A percentile compares a stretch with the other conserved stretches of the same genome.
Evolutionary conservation across 2,797 vertebrate species (phyloP).

Genomic region (Myiothlypis coronata): DNA sequence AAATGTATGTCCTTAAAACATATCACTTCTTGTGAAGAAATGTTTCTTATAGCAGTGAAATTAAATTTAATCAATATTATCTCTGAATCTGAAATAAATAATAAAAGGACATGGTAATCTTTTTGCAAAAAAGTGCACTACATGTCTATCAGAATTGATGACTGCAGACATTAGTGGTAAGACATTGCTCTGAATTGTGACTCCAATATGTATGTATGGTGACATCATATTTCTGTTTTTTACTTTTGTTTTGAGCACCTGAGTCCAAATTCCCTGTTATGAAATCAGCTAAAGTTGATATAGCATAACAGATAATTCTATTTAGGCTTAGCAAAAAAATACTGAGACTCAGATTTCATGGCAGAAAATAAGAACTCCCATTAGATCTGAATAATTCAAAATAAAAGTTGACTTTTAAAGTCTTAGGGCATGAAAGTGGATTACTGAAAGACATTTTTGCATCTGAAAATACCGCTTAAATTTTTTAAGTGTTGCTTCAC

Average conservation of each 20-base stretch:
- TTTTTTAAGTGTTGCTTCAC: neutral
- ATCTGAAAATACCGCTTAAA: conserved; percentile 26
- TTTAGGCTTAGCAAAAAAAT: neutral
- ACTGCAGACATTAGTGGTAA: neutral
- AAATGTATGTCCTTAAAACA: neutral
- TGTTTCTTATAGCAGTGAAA: neutral
- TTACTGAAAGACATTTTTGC: neutral
- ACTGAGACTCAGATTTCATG: neutral
- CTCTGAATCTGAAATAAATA: neutral
- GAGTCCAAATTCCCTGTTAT: neutral
- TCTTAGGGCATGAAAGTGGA: neutral
- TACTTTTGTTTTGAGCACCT: neutral
- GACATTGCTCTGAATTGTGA: neutral
- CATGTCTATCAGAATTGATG: neutral
- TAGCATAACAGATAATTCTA: conserved; percentile 17
- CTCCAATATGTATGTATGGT: neutral
- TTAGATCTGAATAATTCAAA: neutral
- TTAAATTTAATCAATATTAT: neutral
- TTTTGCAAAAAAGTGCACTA: neutral
- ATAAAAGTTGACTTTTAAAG: conserved; percentile 7
- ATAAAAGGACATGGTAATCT: neutral
- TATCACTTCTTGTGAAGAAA: neutral
- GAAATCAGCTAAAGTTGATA: neutral
- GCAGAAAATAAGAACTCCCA: conserved; percentile 19
- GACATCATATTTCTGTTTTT: neutral